Base-by-base conservation (phyloP, 1,140 invertebrate genomes). In the Drosophila ironensis region DNA sequence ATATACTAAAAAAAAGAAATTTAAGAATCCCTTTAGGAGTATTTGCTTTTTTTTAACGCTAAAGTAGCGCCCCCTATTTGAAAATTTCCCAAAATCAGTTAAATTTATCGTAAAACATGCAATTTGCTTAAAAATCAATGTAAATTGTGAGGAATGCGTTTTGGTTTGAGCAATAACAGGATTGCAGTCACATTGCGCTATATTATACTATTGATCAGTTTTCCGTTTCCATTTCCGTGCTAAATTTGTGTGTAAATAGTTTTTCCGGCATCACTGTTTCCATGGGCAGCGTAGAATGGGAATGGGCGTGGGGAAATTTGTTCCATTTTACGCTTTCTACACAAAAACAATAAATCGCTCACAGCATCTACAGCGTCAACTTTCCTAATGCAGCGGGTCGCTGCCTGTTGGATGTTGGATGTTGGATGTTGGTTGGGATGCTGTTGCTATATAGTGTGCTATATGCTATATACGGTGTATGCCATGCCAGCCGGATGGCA, bases 271-370 rank as follows among this genome's bases (percentile, higher is more conserved):
- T 33, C 30, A 33, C 30, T 33, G 7, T 33, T n/a, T n/a, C 11
- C 8, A 12, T 14, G 53, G 52, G 30, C 30, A 2, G 1, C 6
- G 2, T 2, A 24, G 22, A 16, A 9, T 4, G 35, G 20, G 22
- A 14, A 24, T 45, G 24, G 38, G 11, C 25, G 9, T 33, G 56
- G 52, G 51, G 35, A 82, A 81, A 81, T 82, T 82, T 82, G 77
- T 81, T 81, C 77, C 77, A 81, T 82, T 81, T 81, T 81, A 82
- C 77, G 77, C 77, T 82, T 60, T 82, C 56, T 77, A 84, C 72
- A 82, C 77, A 82, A 82, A 82, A 82, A 82, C 77, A 82, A 82
- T 82, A 82, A 82, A 84, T 84, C 77, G 77, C 77, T 82, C 77
- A 84, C 78, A 82, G 77, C 77, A 81, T 77, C 77, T 73, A 47